Evolutionary conservation across 2,113 vertebrate species (phyloP).

Genomic region (Epinephelus moara): DNA sequence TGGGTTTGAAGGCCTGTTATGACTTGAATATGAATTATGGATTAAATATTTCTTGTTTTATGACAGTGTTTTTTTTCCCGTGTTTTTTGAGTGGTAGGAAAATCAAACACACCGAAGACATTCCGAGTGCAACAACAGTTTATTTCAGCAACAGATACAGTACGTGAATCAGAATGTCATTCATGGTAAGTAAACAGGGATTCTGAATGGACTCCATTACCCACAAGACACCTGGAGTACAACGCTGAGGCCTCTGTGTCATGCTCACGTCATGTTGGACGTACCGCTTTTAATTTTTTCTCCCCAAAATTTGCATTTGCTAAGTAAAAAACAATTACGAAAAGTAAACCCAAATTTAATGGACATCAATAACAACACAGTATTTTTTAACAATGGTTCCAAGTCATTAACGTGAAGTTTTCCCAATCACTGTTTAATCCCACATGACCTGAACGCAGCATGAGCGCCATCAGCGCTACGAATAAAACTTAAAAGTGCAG

Average conservation of each 20-base stretch:
- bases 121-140: not conserved
- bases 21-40: conserved; percentile 67
- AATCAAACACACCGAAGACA: too few relatives aligned
- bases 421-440: not conserved
- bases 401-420: too few relatives aligned
- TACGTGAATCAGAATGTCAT: not conserved
- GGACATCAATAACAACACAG: too few relatives aligned
- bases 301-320: too few relatives aligned
- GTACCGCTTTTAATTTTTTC: not conserved
- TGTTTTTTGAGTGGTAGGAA: not conserved
- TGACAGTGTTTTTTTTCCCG: not conserved
- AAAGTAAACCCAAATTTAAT: too few relatives aligned
- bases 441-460: not conserved
- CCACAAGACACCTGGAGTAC: conserved; percentile 1
- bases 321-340: too few relatives aligned
- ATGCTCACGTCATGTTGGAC: too few relatives aligned
- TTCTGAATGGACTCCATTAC: conserved; percentile 15
- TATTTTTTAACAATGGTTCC: too few relatives aligned
- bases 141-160: not conserved
- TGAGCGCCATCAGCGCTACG: not conserved
- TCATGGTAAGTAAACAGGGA: not conserved
- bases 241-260: not conserved
- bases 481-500: not conserved
- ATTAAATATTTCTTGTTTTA: conserved; percentile 67
- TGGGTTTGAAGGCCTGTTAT: conserved; percentile 53